Percentiles rank a stretch among this genome's conserved stretches.
Evolutionary conservation across 2,113 vertebrate genomes (phyloP).

Genomic region (Enhydra lutris): DNA sequence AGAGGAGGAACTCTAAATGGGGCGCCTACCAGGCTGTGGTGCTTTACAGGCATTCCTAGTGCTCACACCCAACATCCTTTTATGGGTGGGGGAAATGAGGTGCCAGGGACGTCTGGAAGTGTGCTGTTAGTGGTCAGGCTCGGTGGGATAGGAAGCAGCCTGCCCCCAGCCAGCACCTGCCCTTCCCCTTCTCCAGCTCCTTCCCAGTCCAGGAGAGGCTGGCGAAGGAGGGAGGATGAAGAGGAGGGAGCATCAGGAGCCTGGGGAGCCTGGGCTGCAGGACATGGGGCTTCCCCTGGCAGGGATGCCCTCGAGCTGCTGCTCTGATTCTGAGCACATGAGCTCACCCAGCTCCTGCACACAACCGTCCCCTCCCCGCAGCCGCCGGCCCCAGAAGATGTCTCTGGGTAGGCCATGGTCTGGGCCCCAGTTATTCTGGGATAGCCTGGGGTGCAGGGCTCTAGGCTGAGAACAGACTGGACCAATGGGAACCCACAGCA

Average conservation of each 20-base stretch:
- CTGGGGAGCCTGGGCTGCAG: neutral
- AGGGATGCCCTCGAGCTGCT: neutral
- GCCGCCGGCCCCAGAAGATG: neutral
- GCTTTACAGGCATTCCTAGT: fast-evolving
- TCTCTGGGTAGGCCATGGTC: neutral
- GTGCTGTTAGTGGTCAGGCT: neutral
- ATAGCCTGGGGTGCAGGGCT: neutral
- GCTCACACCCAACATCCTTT: neutral
- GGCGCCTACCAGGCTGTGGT: neutral
- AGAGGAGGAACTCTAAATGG: too few species aligned
- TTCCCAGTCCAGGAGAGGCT: neutral
- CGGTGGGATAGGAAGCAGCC: neutral
- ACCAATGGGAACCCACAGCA: too few species aligned
- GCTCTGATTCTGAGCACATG: neutral
- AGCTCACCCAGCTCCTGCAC: neutral
- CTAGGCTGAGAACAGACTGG: neutral
- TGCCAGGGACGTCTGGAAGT: neutral
- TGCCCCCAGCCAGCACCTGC: neutral
- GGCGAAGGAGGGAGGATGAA: fast-evolving
- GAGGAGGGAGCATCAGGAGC: neutral
- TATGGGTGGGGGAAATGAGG: neutral
- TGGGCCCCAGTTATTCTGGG: neutral
- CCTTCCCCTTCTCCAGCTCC: neutral
- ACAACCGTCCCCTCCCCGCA: fast-evolving
- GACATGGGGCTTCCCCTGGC: neutral